phyloP scores from a whole-genome alignment of 2,888 invertebrate genomes.

The Nebria salina region DNA sequence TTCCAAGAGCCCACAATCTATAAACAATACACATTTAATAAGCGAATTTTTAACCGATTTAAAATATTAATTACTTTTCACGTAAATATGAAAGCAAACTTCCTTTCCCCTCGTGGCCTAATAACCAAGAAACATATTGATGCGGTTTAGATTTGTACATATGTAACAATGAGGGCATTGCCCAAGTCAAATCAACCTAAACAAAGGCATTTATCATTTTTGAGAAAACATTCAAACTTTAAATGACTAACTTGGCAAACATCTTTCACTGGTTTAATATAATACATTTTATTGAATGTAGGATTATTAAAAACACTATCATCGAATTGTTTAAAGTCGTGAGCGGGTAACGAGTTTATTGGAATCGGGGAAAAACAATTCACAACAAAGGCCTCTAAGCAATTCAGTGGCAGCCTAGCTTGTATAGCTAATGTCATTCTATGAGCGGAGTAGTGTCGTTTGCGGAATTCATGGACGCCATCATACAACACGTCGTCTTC shows the following conservation, averaged over 20 bases:
- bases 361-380: constrained; percentile 76
- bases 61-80: constrained; percentile 67
- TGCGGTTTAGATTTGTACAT: constrained; percentile 81
- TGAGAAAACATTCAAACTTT: constrained; percentile 3
- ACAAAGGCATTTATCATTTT: constrained; percentile 22
- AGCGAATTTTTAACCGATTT: background rate
- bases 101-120: constrained; percentile 88
- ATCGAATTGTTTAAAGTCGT: constrained; percentile 69
- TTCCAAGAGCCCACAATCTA: constrained; percentile 79
- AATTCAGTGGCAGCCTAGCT: constrained; percentile 71
- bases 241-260: constrained; percentile 68
- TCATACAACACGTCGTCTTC: constrained; percentile 74
- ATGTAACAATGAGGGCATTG: constrained; percentile 69
- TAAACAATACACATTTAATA: constrained; percentile 43
- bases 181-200: constrained; percentile 71
- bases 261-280: constrained; percentile 80
- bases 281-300: constrained; percentile 74
- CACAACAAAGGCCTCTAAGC: constrained; percentile 72
- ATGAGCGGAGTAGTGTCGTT: constrained; percentile 84
- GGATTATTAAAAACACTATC: constrained; percentile 69
- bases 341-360: constrained; percentile 70
- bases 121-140: constrained; percentile 78
- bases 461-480: constrained; percentile 77
- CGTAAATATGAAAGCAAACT: constrained; percentile 82
- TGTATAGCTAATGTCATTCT: constrained; percentile 89